Percentiles rank a stretch among this genome's conserved stretches.
These are phyloP conservation scores for Psephotus haematonotus DNA, from an alignment of 2,113 vertebrate species.

Conservation along the genomic window DNA sequence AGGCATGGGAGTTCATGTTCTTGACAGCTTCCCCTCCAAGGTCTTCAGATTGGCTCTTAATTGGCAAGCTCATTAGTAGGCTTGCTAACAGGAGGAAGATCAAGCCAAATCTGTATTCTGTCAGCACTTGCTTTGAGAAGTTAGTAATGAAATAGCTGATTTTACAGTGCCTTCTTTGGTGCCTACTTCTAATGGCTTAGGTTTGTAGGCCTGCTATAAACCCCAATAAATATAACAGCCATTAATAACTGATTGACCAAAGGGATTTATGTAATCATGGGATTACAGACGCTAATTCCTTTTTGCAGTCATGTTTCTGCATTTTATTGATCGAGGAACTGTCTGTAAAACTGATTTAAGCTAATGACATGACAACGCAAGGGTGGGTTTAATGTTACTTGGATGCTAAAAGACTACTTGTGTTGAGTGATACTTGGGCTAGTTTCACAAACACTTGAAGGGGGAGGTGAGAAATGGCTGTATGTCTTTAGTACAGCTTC, in stretches of 20 bases:
- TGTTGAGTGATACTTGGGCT: background rate
- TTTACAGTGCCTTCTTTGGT: background rate
- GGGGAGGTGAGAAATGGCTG: background rate
- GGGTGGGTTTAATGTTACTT: background rate
- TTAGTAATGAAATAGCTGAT: slow-evolving; percentile 24
- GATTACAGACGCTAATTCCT: slow-evolving; percentile 55
- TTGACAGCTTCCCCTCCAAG: slow-evolving; percentile 43
- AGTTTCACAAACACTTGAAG: background rate
- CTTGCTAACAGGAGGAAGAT: background rate
- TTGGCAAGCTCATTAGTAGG: slow-evolving; percentile 60
- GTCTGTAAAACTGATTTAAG: slow-evolving; percentile 54
- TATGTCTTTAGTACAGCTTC: background rate
- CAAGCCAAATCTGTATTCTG: slow-evolving; percentile 35
- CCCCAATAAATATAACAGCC: slow-evolving; percentile 55
- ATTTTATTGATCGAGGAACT: slow-evolving; percentile 44
- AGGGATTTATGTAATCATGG: slow-evolving; percentile 51
- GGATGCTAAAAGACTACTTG: background rate
- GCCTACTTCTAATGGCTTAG: slow-evolving; percentile 13
- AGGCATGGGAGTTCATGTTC: slow-evolving; percentile 27
- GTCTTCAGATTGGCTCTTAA: slow-evolving; percentile 54
- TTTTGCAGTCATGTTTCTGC: slow-evolving; percentile 37
- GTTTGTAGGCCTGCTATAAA: slow-evolving; percentile 59
- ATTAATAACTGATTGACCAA: slow-evolving; percentile 60
- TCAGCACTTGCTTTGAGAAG: slow-evolving; percentile 29
- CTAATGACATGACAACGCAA: background rate